Conservation (phyloP, 2,888 invertebrate species). For the Sarcophaga caerulescens region DNA sequence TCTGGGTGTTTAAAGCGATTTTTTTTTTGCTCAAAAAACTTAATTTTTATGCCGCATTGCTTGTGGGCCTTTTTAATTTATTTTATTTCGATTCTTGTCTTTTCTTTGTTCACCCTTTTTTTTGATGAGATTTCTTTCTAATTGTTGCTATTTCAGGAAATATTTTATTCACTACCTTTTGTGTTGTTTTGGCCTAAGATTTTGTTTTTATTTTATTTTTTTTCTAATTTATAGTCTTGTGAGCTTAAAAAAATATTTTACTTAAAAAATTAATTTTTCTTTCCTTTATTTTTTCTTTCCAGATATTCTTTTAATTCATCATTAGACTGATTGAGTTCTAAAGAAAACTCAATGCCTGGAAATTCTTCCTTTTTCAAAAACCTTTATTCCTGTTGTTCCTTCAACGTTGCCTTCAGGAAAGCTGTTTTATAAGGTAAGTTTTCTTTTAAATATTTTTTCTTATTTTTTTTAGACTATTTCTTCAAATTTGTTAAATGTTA, state of each 20-base stretch:
- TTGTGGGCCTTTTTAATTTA: conserved; percentile 41
- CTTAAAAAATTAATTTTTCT: not conserved
- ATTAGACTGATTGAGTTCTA: conserved; percentile 27
- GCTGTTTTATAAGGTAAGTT: conserved; percentile 41
- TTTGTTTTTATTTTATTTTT: conserved; percentile 12
- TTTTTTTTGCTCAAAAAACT: conserved; percentile 21
- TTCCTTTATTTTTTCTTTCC: conserved; percentile 23
- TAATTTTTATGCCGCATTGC: conserved; percentile 64
- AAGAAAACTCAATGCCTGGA: not conserved
- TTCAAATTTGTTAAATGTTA: too few species aligned
- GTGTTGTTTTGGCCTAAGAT: not conserved
- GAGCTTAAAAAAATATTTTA: not conserved
- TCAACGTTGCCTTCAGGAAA: not conserved
- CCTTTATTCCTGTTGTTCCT: not conserved
- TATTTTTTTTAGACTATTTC: not conserved
- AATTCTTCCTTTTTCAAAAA: not conserved
- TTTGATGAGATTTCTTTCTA: not conserved
- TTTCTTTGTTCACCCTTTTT: not conserved
- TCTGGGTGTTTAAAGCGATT: not conserved
- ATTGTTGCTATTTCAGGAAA: conserved; percentile 13
- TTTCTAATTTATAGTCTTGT: conserved; percentile 6
- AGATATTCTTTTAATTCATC: conserved; percentile 28
- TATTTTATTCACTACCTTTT: conserved; percentile 1
- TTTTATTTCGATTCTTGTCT: conserved; percentile 22
- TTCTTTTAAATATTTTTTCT: not conserved